Evolutionary conservation across 2,888 invertebrate species (phyloP).

Genomic region (Seira ritae): DNA sequence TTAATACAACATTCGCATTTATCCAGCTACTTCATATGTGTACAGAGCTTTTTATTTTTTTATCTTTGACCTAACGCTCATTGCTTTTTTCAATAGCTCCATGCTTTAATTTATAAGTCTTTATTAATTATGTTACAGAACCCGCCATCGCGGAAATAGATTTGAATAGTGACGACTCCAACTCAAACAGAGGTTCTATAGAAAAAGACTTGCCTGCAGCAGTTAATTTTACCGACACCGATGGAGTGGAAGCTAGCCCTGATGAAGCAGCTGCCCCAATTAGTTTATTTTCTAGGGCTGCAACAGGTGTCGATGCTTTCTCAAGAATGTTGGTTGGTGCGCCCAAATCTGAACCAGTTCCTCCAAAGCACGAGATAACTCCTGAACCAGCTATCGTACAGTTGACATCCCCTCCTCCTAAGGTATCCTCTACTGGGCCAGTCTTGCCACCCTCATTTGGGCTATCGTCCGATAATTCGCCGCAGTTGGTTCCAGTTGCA

Average conservation of each 20-base stretch:
- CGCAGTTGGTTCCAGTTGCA: not conserved
- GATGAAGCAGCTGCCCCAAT: constrained; percentile 30
- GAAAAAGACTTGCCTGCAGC: constrained; percentile 31
- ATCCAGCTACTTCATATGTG: too few species aligned
- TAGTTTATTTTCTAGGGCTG: constrained; percentile 39
- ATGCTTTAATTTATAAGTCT: too few species aligned
- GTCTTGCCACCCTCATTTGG: not conserved
- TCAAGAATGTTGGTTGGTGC: constrained; percentile 34
- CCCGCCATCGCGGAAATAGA: constrained; percentile 51
- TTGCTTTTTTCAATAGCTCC: too few species aligned
- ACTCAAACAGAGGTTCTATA: constrained; percentile 35
- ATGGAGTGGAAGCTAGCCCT: not conserved
- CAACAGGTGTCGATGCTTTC: constrained; percentile 36
- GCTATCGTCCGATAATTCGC: too few species aligned
- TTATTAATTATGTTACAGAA: constrained; percentile 4
- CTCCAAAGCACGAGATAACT: not conserved
- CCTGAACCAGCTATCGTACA: not conserved
- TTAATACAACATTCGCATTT: too few species aligned
- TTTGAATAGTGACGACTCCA: constrained; percentile 54
- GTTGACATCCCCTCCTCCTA: not conserved
- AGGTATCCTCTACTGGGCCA: not conserved
- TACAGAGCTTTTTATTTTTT: too few species aligned
- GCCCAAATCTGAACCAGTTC: not conserved
- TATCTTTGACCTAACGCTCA: too few species aligned
- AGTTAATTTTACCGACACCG: constrained; percentile 3